phyloP scores from a whole-genome alignment of 2,113 vertebrate species.

The Gallinago undulata region DNA sequence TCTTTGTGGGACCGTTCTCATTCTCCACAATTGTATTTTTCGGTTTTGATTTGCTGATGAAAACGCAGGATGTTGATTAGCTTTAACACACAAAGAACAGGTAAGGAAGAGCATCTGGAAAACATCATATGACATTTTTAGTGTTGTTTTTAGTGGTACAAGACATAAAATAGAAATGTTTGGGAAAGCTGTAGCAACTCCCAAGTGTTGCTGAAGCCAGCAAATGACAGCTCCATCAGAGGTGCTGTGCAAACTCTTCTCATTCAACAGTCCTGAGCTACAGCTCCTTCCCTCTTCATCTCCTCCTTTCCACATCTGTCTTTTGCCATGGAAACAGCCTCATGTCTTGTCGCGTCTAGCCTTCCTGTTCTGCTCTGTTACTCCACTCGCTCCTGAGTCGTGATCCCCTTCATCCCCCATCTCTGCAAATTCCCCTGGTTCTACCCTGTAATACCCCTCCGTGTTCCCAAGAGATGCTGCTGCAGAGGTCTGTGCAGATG shows the following conservation, averaged over 20 bases:
- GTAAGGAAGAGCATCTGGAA: not conserved
- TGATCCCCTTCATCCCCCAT: not conserved
- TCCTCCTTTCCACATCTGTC: rapidly evolving
- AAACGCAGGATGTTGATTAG: not conserved
- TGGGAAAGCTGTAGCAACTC: not conserved
- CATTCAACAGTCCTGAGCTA: not conserved
- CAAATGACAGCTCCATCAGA: not conserved
- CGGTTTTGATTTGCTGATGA: not conserved
- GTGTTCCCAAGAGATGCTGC: not conserved
- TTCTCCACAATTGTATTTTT: not conserved
- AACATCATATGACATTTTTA: not conserved
- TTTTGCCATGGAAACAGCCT: not conserved
- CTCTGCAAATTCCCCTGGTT: not conserved
- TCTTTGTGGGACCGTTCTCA: not conserved
- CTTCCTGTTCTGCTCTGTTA: not conserved
- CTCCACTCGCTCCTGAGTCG: not conserved
- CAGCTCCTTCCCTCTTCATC: not conserved
- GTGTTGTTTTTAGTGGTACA: not conserved
- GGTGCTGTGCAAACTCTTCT: not conserved
- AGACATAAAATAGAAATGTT: not conserved
- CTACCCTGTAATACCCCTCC: not conserved
- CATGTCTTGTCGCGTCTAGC: not conserved
- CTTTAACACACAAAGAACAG: not conserved
- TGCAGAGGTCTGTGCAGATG: not conserved
- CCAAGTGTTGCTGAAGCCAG: not conserved